phyloP scores from a whole-genome alignment of 2,113 vertebrate genomes.

The Willisornis vidua region DNA sequence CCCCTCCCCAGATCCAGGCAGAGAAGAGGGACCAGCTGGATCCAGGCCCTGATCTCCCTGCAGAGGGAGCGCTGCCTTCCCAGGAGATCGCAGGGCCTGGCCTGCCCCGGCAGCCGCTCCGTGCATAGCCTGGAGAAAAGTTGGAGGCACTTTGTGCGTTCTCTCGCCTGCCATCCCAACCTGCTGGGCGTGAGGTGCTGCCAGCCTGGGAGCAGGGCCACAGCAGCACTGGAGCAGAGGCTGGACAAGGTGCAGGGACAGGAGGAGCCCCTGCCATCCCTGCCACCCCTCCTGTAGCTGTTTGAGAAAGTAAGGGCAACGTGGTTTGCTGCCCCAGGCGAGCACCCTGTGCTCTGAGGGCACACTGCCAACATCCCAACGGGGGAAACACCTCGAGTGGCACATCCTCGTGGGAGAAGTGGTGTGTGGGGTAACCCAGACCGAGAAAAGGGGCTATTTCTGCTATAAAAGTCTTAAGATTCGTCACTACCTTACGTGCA shows the following conservation, averaged over 20 bases:
- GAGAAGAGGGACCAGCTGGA: neutral
- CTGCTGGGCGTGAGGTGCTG: neutral
- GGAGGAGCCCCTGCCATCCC: neutral
- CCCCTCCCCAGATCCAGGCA: neutral
- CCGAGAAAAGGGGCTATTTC: neutral
- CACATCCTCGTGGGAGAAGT: neutral
- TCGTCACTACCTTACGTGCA: conserved; percentile 2
- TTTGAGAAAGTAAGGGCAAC: neutral
- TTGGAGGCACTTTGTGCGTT: conserved; percentile 66
- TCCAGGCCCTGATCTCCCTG: neutral
- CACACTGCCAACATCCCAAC: neutral
- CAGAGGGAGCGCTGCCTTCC: neutral
- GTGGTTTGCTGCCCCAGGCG: neutral
- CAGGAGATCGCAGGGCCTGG: conserved; percentile 2
- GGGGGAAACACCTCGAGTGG: neutral
- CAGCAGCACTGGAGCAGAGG: neutral
- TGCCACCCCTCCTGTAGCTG: fast-evolving
- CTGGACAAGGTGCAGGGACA: fast-evolving
- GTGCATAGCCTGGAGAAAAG: conserved; percentile 63
- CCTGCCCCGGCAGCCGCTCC: neutral
- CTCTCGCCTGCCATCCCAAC: conserved; percentile 3
- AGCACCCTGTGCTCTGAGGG: conserved; percentile 11
- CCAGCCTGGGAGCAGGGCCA: neutral
- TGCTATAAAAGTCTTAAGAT: neutral
- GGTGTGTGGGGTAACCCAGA: neutral